Conservation (phyloP, 2,113 vertebrate species). For the Tretioscincus oriximinensis region DNA sequence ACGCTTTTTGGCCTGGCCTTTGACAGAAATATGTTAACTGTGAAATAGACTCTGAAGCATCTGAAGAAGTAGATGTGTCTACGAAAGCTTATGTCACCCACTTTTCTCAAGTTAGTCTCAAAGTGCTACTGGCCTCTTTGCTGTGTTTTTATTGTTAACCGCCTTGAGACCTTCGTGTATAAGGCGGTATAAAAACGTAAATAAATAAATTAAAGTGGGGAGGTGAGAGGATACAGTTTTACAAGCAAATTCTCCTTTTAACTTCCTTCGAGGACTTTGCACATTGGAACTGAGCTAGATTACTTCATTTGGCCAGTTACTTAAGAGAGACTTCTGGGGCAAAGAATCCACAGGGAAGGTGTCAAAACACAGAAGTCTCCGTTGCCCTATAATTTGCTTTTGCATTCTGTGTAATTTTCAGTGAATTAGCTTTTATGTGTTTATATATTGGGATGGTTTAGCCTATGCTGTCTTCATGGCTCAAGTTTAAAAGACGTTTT, state of each 20-base stretch:
- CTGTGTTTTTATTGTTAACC: no score
- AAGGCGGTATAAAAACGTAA: no score
- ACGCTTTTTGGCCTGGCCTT: no score
- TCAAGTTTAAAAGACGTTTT: background rate
- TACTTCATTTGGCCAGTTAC: background rate
- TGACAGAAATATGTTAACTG: no score
- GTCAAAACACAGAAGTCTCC: background rate
- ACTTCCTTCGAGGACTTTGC: background rate
- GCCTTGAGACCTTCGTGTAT: no score
- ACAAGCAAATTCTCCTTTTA: background rate
- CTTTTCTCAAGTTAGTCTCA: no score
- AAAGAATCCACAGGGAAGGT: background rate
- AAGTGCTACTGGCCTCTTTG: no score
- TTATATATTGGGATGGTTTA: background rate
- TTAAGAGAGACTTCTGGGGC: background rate
- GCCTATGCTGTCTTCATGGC: background rate
- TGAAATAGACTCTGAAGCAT: no score
- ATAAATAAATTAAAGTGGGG: background rate
- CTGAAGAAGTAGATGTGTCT: no score
- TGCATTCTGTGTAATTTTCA: background rate
- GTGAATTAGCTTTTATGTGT: background rate
- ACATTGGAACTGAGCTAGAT: no score
- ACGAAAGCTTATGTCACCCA: no score
- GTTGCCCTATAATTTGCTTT: background rate
- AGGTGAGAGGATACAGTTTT: background rate